Conservation (phyloP, 23 tunicate genomes). For the Trididemnum miniatum region DNA sequence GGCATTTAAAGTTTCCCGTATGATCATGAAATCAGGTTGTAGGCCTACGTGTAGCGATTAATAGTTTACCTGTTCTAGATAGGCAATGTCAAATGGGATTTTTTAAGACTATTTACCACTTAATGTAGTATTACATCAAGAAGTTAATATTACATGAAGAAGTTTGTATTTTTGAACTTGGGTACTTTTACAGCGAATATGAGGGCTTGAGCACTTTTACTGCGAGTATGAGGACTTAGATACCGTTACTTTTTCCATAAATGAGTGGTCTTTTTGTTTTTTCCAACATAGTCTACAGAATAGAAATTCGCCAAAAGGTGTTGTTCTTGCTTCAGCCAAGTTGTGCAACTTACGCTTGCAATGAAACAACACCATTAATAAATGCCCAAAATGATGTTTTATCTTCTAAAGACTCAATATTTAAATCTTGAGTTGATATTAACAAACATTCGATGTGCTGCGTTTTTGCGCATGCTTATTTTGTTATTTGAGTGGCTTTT, state of each 20-base stretch:
- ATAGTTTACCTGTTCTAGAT: conserved; percentile 12
- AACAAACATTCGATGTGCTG: conserved; percentile 10
- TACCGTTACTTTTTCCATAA: not conserved
- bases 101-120: conserved; percentile 20
- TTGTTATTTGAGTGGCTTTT: conserved; percentile 14
- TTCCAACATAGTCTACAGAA: conserved; percentile 12
- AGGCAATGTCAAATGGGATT: conserved; percentile 14
- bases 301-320: conserved; percentile 7
- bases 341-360: conserved; percentile 22
- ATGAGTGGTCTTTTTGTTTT: conserved; percentile 6
- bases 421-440: conserved; percentile 7
- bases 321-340: conserved; percentile 16
- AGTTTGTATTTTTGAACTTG: conserved; percentile 8
- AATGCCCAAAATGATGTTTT: conserved; percentile 17
- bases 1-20: conserved; percentile 18
- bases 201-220: not conserved
- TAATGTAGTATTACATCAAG: conserved; percentile 10
- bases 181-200: conserved; percentile 1
- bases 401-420: not conserved
- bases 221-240: conserved; percentile 16
- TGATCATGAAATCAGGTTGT: conserved; percentile 19
- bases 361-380: conserved; percentile 6
- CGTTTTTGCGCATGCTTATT: conserved; percentile 11
- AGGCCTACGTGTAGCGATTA: conserved; percentile 8
- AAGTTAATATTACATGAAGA: conserved; percentile 16